A percentile compares a stretch with the other conserved stretches of the same genome.
phyloP scores from a whole-genome alignment of 2,888 invertebrate species.

The Polyommatus iphigenia region DNA sequence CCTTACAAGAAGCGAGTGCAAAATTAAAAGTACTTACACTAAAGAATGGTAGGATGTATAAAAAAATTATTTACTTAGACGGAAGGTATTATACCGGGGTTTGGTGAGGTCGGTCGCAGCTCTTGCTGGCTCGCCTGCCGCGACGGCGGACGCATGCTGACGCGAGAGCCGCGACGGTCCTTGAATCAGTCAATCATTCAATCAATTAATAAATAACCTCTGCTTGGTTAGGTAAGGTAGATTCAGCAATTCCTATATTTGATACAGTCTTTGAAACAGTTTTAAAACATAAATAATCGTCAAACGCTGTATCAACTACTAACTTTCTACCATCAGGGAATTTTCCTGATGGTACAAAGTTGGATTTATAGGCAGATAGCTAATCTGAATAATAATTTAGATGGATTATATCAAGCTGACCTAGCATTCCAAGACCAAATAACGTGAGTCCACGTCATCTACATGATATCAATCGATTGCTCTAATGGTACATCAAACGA shows the following conservation, averaged over 20 bases:
- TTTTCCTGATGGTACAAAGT: too few species aligned
- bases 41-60: conserved; percentile 26
- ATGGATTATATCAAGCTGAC: too few species aligned
- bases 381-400: too few species aligned
- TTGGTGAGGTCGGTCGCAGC: conserved; percentile 89
- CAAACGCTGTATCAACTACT: too few species aligned
- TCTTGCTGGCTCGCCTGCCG: conserved; percentile 93
- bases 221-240: conserved; percentile 38
- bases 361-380: too few species aligned
- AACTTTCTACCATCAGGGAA: too few species aligned
- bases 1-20: conserved; percentile 26
- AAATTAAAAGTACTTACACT: conserved; percentile 22
- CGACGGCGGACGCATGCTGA: conserved; percentile 89
- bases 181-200: conserved; percentile 43
- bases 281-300: too few species aligned
- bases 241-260: conserved; percentile 36
- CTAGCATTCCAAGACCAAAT: too few species aligned
- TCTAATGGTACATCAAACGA: too few species aligned
- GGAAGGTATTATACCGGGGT: conserved; percentile 76
- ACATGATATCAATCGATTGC: too few species aligned
- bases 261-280: too few species aligned
- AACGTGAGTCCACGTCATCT: too few species aligned
- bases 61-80: conserved; percentile 17
- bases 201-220: background rate
- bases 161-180: conserved; percentile 89